Base-by-base conservation (phyloP, 2,888 invertebrate genomes). In the Itoplectis maculator region DNA sequence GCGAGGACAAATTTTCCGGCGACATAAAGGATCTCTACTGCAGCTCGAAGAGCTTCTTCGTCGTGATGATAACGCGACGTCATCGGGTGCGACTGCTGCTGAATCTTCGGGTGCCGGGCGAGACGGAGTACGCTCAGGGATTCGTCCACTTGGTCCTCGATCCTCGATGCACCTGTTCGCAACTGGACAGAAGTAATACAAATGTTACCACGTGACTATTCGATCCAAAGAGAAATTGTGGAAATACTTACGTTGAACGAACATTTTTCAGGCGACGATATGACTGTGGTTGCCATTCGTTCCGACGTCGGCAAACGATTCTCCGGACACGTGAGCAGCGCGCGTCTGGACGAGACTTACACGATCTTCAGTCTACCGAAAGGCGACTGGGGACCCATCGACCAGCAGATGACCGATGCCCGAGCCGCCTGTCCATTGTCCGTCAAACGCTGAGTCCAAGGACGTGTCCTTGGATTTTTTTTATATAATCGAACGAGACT, bases 161-260 rank as follows among this genome's bases (percentile, higher is more conserved):
- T 35, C 85, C 90, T 2, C 87, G 85, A 29, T 92, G 92, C 82
- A 81, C 85, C 29, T 92, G 92, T 49, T 54, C 87, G 7, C 89
- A 89, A 35, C 85, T 92, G 45, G 91, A 92, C 81, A 88, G 89
- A 76, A 87, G 92, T 91, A 87, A 88, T 80, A 86, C 82, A 59
- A 42, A 49, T 35, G n/a, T 73, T 66, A 70, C 72, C 65, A 5
- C 29, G 29, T 29, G 29, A 5, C 29, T 3, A 29, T 29, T 29
- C 2, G 45, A 37, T 35, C 15, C 29, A 5, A 37, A 18, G 1
- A 37, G 15, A 47, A n/a, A 18, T n/a, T 0, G 61, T n/a, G 8
- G 4, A 6, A 0, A 51, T 18, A 65, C 65, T 70, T 29, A 69
- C 69, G 40, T 47, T 49, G 15, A 20, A 45, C 2, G 61, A 37